Evolutionary conservation across 2,113 vertebrate species (phyloP), one percentile per base, ranked within the genome.

Genomic region (Urocynchramus pylzowi): DNA sequence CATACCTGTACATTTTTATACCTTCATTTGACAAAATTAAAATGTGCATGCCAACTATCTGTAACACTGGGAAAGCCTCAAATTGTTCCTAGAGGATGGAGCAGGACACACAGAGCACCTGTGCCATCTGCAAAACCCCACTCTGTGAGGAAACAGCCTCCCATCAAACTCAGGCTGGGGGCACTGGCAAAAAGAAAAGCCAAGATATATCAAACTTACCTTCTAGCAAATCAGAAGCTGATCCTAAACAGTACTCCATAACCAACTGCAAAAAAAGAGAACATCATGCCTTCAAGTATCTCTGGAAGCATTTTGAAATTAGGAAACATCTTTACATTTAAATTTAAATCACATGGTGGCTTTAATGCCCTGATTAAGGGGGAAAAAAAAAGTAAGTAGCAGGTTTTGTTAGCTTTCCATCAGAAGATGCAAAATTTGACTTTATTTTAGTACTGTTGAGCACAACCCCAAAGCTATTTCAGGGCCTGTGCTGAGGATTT

Each of bases 161-260:
- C 37, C 31, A 71, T 23, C 41, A 19, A 3, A 33, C 10, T 67
- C 68, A 52, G 35, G 42, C 56, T 44, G 13, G n/a, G 17, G n/a
- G 41, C 59, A 74, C 8, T 5, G 56, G 19, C 33, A 42, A 83
- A 85, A 85, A 64, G 22, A 60, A 69, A 91, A 45, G 11, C 23
- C n/a, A 53, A 60, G 42, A 14, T 31, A 26, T 16, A 53, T n/a
- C n/a, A 53, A 95, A 84, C 98, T 98, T 97, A 99, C 99, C 99
- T 97, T 99, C 99, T 97, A 99, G 97, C 91, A 99, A 97, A 97
- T 99, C 99, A 89, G 99, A 99, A 93, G 99, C 99, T 57, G 99
- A 99, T 97, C 99, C 99, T 97, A 99, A 98, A 95, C 99, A 99
- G 95, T 99, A 99, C 97, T 99, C 99, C 99, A 99, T 99, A 97